Base-by-base conservation (phyloP, 2,888 invertebrate genomes). In the Linyphia triangularis region DNA sequence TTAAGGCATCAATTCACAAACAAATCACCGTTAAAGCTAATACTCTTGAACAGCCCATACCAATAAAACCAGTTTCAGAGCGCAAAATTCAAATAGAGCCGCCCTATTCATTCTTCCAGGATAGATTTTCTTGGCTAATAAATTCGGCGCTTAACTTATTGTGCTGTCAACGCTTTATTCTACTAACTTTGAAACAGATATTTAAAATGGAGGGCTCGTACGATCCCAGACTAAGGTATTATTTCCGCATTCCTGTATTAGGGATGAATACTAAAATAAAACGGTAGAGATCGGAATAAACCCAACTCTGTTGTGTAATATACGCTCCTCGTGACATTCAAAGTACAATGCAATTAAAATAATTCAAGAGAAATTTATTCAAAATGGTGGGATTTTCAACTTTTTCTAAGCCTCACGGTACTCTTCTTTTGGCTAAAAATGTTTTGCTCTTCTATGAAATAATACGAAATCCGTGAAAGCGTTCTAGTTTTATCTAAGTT, bases 181-280 rank as follows among this genome's bases (percentile, higher is more conserved):
- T 37, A 77, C 77, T 77, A 63, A 77, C 77, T 77, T 63, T 40
- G 77, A 63, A 77, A 77, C 40, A 63, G 63, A 63, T 63, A 77
- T 77, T 77, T 77, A 37, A 37, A 63, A 77, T 77, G 77, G 61
- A 24, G 33, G 61, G 37, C 77, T 77, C 77, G 77, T 77, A 2
- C 67, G 10, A 33, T 70, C 63, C 37, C 16, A 24, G 77, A 40
- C 24, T 77, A 26, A 61, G 16, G 40, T 26, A 77, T 63, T 63
- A 77, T 77, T 77, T 77, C 77, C 77, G 77, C 77, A 77, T 77
- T 77, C 77, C 40, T 59, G 22, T 75, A n/a, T 51, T 51, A 51
- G 16, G 51, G 51, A n/a, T 51, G 51, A 51, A 51, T 51, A 51
- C 16, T 9, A 51, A n/a, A n/a, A n/a, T n/a, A n/a, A 51, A n/a